Percentiles rank a stretch among this genome's conserved stretches.
These are phyloP conservation scores for Megamerina dolium DNA, from an alignment of 2,888 invertebrate genomes.

Conservation along the genomic window DNA sequence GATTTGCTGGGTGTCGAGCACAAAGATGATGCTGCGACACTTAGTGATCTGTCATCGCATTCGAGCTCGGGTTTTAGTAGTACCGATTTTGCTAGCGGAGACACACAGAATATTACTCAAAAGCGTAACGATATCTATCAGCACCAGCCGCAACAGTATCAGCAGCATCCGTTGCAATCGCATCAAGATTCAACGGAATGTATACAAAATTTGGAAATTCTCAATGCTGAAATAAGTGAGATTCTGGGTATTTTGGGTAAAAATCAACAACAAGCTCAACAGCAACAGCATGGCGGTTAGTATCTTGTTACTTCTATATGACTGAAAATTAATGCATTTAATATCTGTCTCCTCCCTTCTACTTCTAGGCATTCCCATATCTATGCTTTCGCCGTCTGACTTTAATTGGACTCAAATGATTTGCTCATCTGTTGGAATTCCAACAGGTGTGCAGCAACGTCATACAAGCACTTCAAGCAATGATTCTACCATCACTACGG, in stretches of 20 bases:
- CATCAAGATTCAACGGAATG: constrained; percentile 62
- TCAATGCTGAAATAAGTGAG: constrained; percentile 65
- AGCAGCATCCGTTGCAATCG: too few relatives aligned
- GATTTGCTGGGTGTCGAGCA: constrained; percentile 39
- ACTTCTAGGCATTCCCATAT: constrained; percentile 20
- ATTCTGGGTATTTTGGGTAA: constrained; percentile 63
- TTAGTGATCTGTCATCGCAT: constrained; percentile 62
- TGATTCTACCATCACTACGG: constrained; percentile 20
- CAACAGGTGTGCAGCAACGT: constrained; percentile 16
- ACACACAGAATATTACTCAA: constrained; percentile 32
- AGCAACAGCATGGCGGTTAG: constrained; percentile 29
- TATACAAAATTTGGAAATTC: constrained; percentile 63
- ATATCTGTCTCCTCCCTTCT: too few relatives aligned
- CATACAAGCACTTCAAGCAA: constrained; percentile 8
- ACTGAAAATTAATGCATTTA: too few relatives aligned
- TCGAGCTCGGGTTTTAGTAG: constrained; percentile 58
- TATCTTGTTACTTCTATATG: neutral
- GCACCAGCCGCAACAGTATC: too few relatives aligned
- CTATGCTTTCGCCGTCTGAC: constrained; percentile 37
- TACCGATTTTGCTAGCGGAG: constrained; percentile 59
- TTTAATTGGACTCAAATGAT: constrained; percentile 42
- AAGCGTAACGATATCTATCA: constrained; percentile 9
- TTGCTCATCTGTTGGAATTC: constrained; percentile 13
- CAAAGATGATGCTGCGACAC: constrained; percentile 56
- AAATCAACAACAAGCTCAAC: constrained; percentile 50